Evolutionary conservation across 1,140 invertebrate genomes (phyloP).

Genomic region (Drosophila sp.): DNA sequence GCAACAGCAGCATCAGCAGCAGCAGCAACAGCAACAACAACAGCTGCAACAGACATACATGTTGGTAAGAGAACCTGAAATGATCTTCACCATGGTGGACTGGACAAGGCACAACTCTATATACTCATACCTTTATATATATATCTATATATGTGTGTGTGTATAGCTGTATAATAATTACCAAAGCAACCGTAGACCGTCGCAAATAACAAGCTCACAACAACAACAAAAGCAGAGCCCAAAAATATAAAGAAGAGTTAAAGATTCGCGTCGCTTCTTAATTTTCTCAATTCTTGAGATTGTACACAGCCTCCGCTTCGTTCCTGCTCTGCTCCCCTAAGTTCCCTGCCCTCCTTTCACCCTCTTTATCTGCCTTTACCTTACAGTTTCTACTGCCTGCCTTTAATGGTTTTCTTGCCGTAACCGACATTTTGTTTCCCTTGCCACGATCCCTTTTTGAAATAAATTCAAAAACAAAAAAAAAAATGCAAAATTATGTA

Average conservation of each 20-base stretch:
- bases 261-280: conserved; percentile 62
- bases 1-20: conserved; percentile 23
- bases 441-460: conserved; percentile 45
- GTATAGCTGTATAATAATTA: conserved; percentile 73
- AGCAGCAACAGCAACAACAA: conserved; percentile 8
- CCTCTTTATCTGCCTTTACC: neutral
- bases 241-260: conserved; percentile 24
- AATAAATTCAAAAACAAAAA: conserved; percentile 49
- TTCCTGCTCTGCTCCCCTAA: neutral
- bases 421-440: conserved; percentile 80
- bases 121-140: conserved; percentile 10
- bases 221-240: conserved; percentile 24
- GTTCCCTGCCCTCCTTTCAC: neutral
- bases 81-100: conserved; percentile 79
- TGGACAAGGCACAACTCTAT: conserved; percentile 42
- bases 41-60: conserved; percentile 1
- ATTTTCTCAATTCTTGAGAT: conserved; percentile 61
- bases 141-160: conserved; percentile 2
- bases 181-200: conserved; percentile 39
- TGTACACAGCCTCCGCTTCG: conserved; percentile 6
- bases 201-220: conserved; percentile 52
- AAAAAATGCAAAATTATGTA: conserved; percentile 83
- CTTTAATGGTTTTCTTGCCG: conserved; percentile 71
- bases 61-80: conserved; percentile 54
- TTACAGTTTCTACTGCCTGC: neutral